phyloP scores from a whole-genome alignment of 2,888 invertebrate species.

The Noctua janthina region DNA sequence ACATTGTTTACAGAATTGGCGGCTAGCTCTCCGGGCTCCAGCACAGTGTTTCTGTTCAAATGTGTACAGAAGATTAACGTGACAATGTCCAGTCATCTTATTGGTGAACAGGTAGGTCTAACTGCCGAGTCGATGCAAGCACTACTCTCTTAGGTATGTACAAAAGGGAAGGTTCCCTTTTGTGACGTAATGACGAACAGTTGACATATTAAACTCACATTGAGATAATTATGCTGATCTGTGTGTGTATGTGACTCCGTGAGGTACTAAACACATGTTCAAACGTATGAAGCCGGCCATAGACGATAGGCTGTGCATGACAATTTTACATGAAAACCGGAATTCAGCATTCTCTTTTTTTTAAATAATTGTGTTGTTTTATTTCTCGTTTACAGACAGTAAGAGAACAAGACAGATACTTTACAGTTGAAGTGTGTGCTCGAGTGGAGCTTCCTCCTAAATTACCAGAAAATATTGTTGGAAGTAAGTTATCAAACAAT shows the following conservation, averaged over 20 bases:
- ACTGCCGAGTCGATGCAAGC: background rate
- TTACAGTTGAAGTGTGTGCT: slow-evolving; percentile 71
- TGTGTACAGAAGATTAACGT: slow-evolving; percentile 76
- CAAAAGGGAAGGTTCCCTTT: background rate
- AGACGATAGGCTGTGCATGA: background rate
- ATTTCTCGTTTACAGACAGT: slow-evolving; percentile 71
- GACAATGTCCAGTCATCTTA: slow-evolving; percentile 62
- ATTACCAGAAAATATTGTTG: slow-evolving; percentile 58
- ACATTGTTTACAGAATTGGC: slow-evolving; percentile 74
- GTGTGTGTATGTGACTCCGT: too few relatives aligned
- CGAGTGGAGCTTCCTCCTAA: slow-evolving; percentile 64
- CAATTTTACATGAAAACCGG: too few relatives aligned
- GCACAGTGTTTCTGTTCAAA: slow-evolving; percentile 71
- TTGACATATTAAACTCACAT: background rate
- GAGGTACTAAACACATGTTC: too few relatives aligned
- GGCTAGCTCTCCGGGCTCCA: slow-evolving; percentile 74
- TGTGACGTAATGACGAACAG: background rate
- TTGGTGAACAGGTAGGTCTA: slow-evolving; percentile 69
- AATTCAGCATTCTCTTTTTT: background rate
- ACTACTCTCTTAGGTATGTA: too few relatives aligned
- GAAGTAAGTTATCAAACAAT: slow-evolving; percentile 69
- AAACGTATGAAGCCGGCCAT: background rate
- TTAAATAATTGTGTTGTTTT: background rate
- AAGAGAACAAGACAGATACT: slow-evolving; percentile 67
- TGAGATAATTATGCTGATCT: background rate